These are phyloP conservation scores for Rattus rattus DNA, from an alignment of 2,113 vertebrate species.

Conservation along the genomic window DNA sequence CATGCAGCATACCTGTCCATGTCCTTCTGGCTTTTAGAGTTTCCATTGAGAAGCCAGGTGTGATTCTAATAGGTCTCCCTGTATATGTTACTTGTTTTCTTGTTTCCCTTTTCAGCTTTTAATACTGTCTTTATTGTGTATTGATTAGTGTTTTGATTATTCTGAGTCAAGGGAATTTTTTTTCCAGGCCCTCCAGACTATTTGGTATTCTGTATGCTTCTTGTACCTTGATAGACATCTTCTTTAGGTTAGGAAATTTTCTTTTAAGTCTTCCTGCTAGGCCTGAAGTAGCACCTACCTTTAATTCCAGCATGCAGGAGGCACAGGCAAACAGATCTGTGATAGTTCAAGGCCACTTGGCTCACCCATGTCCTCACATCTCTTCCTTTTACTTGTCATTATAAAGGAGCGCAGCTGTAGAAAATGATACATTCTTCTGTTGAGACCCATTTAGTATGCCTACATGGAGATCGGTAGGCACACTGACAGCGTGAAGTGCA, in stretches of 20 bases:
- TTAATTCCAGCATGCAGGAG: not conserved
- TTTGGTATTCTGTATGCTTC: not conserved
- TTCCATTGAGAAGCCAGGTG: not conserved
- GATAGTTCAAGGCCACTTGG: not conserved
- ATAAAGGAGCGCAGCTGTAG: not conserved
- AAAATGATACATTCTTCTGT: not conserved
- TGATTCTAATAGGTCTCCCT: not conserved
- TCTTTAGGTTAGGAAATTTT: not conserved
- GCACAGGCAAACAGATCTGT: not conserved
- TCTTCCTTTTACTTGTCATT: not conserved
- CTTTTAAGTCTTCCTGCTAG: not conserved
- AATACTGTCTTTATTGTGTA: not conserved
- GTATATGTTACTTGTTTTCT: not conserved
- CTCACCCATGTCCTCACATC: not conserved
- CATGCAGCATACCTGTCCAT: not conserved
- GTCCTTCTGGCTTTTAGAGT: not conserved
- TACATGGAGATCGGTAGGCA: too few relatives aligned
- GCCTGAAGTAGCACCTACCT: not conserved
- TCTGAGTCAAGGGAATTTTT: not conserved
- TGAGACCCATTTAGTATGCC: not conserved
- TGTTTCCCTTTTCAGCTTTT: not conserved
- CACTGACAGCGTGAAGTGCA: not conserved
- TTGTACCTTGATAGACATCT: not conserved
- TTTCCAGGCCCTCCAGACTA: not conserved
- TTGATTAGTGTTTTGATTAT: not conserved